Evolutionary conservation across 2,113 vertebrate species (phyloP), one percentile per base, ranked within the genome.

Genomic region (Oncorhynchus nerka): DNA sequence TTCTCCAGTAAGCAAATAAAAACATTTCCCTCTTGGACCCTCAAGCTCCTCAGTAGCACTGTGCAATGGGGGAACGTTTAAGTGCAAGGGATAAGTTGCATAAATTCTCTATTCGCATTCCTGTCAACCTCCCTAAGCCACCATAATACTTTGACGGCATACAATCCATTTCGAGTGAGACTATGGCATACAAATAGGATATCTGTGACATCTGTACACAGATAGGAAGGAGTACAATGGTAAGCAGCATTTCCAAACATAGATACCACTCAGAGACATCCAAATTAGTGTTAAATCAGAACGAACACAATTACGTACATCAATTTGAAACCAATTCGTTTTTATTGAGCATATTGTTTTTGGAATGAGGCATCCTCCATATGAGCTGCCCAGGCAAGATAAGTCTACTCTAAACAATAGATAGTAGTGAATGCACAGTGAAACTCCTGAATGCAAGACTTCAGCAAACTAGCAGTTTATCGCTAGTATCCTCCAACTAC

Each of bases 61-160:
- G 74, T 83, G 82, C 83, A 80, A 78, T 82, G 81, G 85, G 76
- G 79, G 72, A 66, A 76, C 61, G 24, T 79, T 84, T 77, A 78
- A 88, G 88, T 92, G 87, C 87, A 92, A 87, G 90, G 84, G 78
- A 90, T 84, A 85, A 82, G 83, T 89, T 90, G 89, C 89, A 89
- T 89, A 86, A 83, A 85, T 81, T 85, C 78, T 86, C 83, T 79
- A 69, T 76, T 82, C 79, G 61, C 74, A 79, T 75, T 57, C 69
- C 59, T 76, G 65, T 83, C 69, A 73, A 70, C 19, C 59, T 34
- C 39, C 59, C n/a, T 51, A 79, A 71, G 51, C 51, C 51, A 19
- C 51, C 51, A 55, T 55, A 19, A 75, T 45, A 74, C 62, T 24
- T 79, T 70, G 70, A 83, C 76, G 86, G 81, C 81, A 87, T 81